Evolutionary conservation across 2,888 invertebrate genomes (phyloP), one percentile per base, ranked within the genome.

Genomic region (Podotricha telesiphe): DNA sequence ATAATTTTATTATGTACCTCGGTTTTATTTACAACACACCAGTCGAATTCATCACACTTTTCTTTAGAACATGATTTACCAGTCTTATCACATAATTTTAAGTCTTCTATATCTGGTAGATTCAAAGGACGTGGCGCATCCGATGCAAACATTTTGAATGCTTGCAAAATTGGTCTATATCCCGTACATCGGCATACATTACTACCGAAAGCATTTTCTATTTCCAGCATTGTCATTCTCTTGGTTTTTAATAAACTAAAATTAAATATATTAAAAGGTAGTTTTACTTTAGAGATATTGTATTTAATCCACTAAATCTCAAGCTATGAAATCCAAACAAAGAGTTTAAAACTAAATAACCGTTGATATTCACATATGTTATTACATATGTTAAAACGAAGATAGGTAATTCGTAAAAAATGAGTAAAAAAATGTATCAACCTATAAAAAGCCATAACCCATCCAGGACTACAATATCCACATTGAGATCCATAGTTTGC

Each of bases 171-270:
- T 0, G 95, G 93, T 58, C 95, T 85, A 76, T 95, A 95, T 0
- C 95, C 95, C 0, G 96, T 96, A 77, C 96, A 96, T 47, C 96
- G 91, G 75, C 96, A 96, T 51, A 96, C 93, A 75, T 96, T 96
- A 47, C 96, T 95, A n/a, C 94, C 95, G 75, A 96, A 95, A 0
- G 94, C 93, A 72, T 95, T 93, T 82, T 96, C 96, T 7, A 96
- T 93, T 75, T 95, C 94, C 70, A 94, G 84, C 93, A 94, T 94
- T 0, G 94, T 94, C 28, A 94, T 76, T 19, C 84, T 76, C 10
- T 90, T 84, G 17, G 81, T 76, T 75, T 90, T 82, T 2, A 93
- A 76, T 0, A 91, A 76, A 40, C 94, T 94, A 48, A 11, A 48
- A 48, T 20, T 11, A 37, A 37, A 37, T 37, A 28, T 5, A 28